phyloP scores from a whole-genome alignment of 1,140 invertebrate species.

The Holcopasites calliopsidis region DNA sequence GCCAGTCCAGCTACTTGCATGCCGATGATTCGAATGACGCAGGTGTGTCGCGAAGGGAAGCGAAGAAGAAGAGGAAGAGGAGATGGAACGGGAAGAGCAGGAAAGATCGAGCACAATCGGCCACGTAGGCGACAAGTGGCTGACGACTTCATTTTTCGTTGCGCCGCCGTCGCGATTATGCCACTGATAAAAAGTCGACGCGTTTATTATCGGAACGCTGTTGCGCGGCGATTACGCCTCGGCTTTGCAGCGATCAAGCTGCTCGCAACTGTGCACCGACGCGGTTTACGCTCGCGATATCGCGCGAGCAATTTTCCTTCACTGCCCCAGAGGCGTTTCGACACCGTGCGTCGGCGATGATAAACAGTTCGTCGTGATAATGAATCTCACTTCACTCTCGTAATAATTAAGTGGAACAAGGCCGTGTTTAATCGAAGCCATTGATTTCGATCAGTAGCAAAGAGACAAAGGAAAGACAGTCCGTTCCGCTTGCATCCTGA shows the following conservation, averaged over 20 bases:
- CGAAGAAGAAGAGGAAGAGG: not conserved
- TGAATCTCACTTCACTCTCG: too few species aligned
- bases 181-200: not conserved
- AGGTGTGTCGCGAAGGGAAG: not conserved
- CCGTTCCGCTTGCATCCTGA: conserved; percentile 1
- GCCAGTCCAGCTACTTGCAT: too few species aligned
- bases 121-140: conserved; percentile 15
- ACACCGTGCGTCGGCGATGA: not conserved
- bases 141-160: conserved; percentile 32
- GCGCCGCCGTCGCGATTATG: conserved; percentile 13
- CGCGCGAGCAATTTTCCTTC: not conserved
- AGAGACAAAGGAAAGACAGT: conserved; percentile 14
- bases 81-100: conserved; percentile 18
- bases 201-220: conserved; percentile 27
- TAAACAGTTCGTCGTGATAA: not conserved
- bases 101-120: conserved; percentile 17
- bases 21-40: conserved; percentile 38
- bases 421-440: too few species aligned
- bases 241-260: conserved; percentile 6
- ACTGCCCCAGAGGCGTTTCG: not conserved
- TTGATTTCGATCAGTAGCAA: too few species aligned
- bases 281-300: not conserved
- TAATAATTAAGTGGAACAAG: too few species aligned
- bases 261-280: not conserved
- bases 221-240: conserved; percentile 21